A percentile compares a stretch with the other conserved stretches of the same genome.
Evolutionary conservation across 2,888 invertebrate species (phyloP).

Genomic region (Epinotia demarniana): DNA sequence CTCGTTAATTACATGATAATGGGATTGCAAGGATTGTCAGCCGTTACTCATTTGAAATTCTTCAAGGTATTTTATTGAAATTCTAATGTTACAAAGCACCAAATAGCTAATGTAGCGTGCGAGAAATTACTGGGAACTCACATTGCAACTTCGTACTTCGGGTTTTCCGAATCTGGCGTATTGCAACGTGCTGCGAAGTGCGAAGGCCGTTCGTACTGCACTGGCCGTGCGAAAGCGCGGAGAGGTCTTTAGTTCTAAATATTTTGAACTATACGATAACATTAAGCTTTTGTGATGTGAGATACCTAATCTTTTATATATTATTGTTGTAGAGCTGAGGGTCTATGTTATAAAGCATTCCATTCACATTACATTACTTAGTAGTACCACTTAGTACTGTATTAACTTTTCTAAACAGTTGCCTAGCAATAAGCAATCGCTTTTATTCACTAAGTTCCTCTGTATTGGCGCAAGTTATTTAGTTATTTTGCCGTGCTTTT

Average conservation of each 20-base stretch:
- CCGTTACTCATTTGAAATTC: not conserved
- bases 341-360: too few species aligned
- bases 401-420: not conserved
- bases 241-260: conserved; percentile 45
- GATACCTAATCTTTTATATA: not conserved
- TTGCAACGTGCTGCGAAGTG: conserved; percentile 66
- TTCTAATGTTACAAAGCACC: conserved; percentile 7
- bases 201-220: conserved; percentile 60
- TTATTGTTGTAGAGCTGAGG: not conserved
- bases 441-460: not conserved
- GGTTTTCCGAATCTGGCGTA: conserved; percentile 78
- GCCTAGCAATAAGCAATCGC: not conserved
- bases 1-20: too few species aligned
- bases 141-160: conserved; percentile 66
- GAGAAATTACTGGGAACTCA: conserved; percentile 58
- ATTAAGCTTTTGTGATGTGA: too few species aligned
- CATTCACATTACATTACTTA: not conserved
- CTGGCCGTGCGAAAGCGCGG: conserved; percentile 49
- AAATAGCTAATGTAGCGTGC: conserved; percentile 39
- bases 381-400: not conserved
- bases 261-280: not conserved
- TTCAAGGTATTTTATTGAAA: conserved; percentile 5
- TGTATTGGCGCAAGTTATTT: not conserved
- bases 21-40: not conserved
- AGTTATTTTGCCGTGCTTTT: not conserved